Base-by-base conservation (phyloP, 2,888 invertebrate species). In the Nomada flava region DNA sequence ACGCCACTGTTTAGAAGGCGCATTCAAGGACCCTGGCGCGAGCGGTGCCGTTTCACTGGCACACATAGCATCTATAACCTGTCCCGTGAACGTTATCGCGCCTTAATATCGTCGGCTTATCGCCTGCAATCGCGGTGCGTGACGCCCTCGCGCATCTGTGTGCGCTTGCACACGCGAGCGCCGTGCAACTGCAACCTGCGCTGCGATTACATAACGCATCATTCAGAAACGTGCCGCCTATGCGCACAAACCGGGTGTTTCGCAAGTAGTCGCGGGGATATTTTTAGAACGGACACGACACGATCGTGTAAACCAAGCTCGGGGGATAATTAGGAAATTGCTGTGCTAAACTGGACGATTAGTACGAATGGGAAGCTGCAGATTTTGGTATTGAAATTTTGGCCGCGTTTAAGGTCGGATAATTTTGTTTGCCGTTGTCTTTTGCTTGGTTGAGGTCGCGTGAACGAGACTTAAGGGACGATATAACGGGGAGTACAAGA, bases 131-230 rank as follows among this genome's bases (percentile, higher is more conserved):
- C 11, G 76, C 64, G 63, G 52, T 65, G 70, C 70, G 57, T 71
- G 68, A 60, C 76, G 67, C 60, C 13, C 15, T 23, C 53, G 67
- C 62, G 72, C 77, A 67, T 72, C 26, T 64, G 62, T 70, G 65
- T 60, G 36, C 57, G 47, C 29, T 15, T 20, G 47, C 18, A 62
- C 15, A 29, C 57, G 26, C 20, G 42, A 64, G 26, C 44, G 20
- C 57, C 23, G 57, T 7, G 64, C 62, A 50, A 76, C 36, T 53
- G 23, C 62, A 69, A 76, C 63, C 63, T 76, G 76, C 63, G 53
- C 47, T 53, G 15, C 55, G 69, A 82, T 85, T 85, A 74, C 82
- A 73, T 79, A 84, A 84, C 74, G 23, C 78, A 60, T 83, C 83
- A 72, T 82, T 71, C 68, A 69, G 65, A 77, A 71, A 71, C 59